Percentiles rank a stretch among this genome's conserved stretches.
phyloP scores from a whole-genome alignment of 2,888 invertebrate genomes.

The Drosophila cracens region DNA sequence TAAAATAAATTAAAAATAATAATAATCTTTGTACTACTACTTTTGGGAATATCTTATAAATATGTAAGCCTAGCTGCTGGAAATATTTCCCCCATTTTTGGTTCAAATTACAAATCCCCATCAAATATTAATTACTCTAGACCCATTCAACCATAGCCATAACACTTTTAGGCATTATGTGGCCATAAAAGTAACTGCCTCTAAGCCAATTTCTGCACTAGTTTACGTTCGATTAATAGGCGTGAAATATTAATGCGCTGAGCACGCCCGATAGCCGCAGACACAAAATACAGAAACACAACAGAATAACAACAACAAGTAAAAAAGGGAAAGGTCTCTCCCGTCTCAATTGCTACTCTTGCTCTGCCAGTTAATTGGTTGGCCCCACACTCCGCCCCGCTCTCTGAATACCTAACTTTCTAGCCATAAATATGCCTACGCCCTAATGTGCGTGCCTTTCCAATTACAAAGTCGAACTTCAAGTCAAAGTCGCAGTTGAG shows the following conservation, averaged over 20 bases:
- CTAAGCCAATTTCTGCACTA: slow-evolving; percentile 67
- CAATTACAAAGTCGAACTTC: slow-evolving; percentile 56
- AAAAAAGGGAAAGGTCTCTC: slow-evolving; percentile 47
- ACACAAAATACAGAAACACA: slow-evolving; percentile 2
- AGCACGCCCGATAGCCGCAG: slow-evolving; percentile 69
- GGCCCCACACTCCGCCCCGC: slow-evolving; percentile 1
- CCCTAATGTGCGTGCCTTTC: slow-evolving; percentile 80
- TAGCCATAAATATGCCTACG: slow-evolving; percentile 70
- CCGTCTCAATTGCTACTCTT: slow-evolving; percentile 15
- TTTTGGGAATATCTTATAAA: background rate
- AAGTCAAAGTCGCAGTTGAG: slow-evolving; percentile 11
- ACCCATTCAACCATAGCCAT: slow-evolving; percentile 12
- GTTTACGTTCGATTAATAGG: slow-evolving; percentile 70
- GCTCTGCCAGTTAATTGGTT: slow-evolving; percentile 55
- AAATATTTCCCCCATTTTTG: background rate
- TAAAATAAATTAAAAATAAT: no score
- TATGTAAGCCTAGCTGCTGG: background rate
- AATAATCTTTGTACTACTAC: background rate
- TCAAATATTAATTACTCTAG: slow-evolving; percentile 5
- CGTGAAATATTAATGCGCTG: slow-evolving; percentile 73
- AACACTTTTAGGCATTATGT: slow-evolving; percentile 37
- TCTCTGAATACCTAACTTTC: slow-evolving; percentile 56
- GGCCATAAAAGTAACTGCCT: slow-evolving; percentile 43
- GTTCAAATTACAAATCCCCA: background rate
- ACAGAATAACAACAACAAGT: slow-evolving; percentile 11